Evolutionary conservation across 1,140 invertebrate genomes (phyloP), one percentile per base, ranked within the genome.

Genomic region (Drosophila seguyi): DNA sequence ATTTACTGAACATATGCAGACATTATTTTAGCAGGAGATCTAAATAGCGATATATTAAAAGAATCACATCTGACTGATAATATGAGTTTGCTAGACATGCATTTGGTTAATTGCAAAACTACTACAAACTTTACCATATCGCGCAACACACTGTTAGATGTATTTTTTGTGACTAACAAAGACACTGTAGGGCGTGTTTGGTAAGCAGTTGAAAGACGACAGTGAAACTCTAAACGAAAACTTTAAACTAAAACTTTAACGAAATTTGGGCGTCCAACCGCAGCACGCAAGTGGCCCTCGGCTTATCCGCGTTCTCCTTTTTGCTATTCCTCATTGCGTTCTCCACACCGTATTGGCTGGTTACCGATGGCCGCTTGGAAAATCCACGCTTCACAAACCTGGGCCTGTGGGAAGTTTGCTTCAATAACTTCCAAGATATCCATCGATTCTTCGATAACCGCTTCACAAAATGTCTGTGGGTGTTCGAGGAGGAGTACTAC

Each of bases 341-440:
- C 93, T 96, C 96, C 60, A 98, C 97, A 79, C 98, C 98, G 27
- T 97, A 97, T 92, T 99, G 98, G 98, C 93, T 99, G 25, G 96
- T 97, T 78, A 97, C 96, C 16, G 97, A 98, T 93, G 96, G 96
- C 4, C 95, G 96, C 93, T 93, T 97, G 20, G 93, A 94, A 68
- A 94, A 97, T 79, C 96, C 97, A 16, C 95, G 96, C 87, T 98
- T 98, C 93, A 93, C 96, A 55, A 96, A 95, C 93, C 95, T 98
- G 67, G 98, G 98, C 48, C 93, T 99, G n/a, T 99, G 98, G 98
- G 95, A 97, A 92, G 97, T 98, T 1, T 99, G 98, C 92, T 97
- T 99, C 73, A 94, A 96, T 79, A 94, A 96, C 34, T 98, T 98
- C 91, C 94, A 96, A 93, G 97, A 98, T 86, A 95, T 96, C 11